Evolutionary conservation across 1,140 invertebrate species (phyloP).

Genomic region (Drosophila ercepeae): DNA sequence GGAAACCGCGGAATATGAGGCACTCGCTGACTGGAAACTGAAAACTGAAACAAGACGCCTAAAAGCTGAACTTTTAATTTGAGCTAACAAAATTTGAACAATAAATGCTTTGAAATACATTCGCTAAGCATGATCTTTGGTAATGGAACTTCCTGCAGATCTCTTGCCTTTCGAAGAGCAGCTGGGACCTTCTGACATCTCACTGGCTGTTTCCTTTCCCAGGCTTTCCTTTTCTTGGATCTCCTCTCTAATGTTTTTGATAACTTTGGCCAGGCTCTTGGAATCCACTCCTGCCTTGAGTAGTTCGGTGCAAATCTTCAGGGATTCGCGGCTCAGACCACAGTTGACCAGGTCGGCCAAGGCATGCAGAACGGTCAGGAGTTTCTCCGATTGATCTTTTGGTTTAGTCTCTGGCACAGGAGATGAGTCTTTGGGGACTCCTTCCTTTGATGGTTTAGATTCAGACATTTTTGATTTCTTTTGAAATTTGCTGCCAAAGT

Average conservation of each 20-base stretch:
- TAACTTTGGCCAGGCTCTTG: background rate
- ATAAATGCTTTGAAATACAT: background rate
- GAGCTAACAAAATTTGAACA: background rate
- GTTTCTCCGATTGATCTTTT: background rate
- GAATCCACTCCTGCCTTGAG: slow-evolving; percentile 13
- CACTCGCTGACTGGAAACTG: background rate
- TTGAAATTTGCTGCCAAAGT: background rate
- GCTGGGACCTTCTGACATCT: background rate
- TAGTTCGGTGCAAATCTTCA: slow-evolving; percentile 24
- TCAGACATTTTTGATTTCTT: slow-evolving; percentile 20
- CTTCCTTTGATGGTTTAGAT: background rate
- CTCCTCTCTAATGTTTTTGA: slow-evolving; percentile 13
- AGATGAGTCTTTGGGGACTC: background rate
- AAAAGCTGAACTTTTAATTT: background rate
- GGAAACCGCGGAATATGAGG: background rate
- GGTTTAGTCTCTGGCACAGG: background rate
- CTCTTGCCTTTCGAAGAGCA: no score
- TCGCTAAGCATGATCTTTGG: background rate
- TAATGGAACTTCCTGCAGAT: no score
- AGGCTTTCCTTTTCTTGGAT: background rate
- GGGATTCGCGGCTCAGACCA: slow-evolving; percentile 20
- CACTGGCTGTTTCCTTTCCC: background rate
- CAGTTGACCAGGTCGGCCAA: slow-evolving; percentile 28
- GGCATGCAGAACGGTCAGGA: background rate
- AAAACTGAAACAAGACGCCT: background rate